A percentile compares a stretch with the other conserved stretches of the same genome.
phyloP scores from a whole-genome alignment of 2,888 invertebrate genomes.

The Cerastis leucographa region DNA sequence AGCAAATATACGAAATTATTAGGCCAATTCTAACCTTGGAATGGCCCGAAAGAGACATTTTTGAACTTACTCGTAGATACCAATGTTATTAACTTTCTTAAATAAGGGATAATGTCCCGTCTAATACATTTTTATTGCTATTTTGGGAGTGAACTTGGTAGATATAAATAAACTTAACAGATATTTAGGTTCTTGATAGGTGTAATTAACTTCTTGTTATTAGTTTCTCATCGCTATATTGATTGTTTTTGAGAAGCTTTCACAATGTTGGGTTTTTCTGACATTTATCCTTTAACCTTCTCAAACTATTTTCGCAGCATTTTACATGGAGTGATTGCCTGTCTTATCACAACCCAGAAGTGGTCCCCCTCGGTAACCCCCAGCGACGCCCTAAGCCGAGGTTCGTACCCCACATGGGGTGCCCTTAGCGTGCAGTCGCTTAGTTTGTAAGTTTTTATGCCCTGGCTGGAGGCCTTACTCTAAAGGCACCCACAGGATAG shows the following conservation, averaged over 20 bases:
- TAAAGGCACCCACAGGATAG: too few relatives aligned
- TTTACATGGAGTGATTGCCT: too few relatives aligned
- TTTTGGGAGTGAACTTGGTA: conserved; percentile 22
- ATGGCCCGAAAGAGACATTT: conserved; percentile 32
- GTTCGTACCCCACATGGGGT: too few relatives aligned
- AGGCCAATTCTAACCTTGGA: conserved; percentile 26
- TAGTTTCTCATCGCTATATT: neutral
- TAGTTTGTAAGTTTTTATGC: too few relatives aligned
- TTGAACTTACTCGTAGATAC: conserved; percentile 4
- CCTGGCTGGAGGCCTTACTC: too few relatives aligned
- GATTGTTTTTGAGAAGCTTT: neutral
- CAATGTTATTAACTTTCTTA: conserved; percentile 35
- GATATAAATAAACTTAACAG: neutral
- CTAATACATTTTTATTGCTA: conserved; percentile 25
- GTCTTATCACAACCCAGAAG: too few relatives aligned
- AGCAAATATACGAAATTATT: conserved; percentile 3
- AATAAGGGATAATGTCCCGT: conserved; percentile 32
- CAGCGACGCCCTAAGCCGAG: too few relatives aligned
- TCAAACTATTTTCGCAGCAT: too few relatives aligned
- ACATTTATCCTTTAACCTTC: neutral
- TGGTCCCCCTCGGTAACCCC: too few relatives aligned
- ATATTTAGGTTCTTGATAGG: neutral
- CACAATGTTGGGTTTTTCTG: neutral
- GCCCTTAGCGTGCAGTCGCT: too few relatives aligned
- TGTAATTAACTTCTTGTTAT: neutral